Conservation (phyloP, 2,888 invertebrate species). For the Cantharis lateralis region DNA sequence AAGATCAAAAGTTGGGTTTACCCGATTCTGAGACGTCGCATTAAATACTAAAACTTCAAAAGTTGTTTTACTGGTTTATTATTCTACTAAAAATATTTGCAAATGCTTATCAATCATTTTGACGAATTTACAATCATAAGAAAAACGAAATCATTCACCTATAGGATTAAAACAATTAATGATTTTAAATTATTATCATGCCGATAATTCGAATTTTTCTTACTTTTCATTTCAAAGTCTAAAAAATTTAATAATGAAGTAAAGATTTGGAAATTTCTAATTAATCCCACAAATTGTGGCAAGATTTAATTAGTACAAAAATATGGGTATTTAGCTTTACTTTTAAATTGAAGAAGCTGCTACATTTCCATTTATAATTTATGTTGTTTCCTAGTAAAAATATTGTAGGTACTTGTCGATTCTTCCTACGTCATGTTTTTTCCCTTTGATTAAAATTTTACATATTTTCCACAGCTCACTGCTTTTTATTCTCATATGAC, state of each 20-base stretch:
- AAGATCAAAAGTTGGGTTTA: slow-evolving; percentile 19
- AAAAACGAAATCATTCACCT: not conserved
- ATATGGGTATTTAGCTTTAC: too few relatives aligned
- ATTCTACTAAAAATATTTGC: not conserved
- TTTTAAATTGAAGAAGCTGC: too few relatives aligned
- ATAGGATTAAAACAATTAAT: not conserved
- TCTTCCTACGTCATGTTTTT: too few relatives aligned
- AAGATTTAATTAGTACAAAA: not conserved
- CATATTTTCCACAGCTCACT: too few relatives aligned
- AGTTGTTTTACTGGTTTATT: slow-evolving; percentile 3
- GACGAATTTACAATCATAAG: not conserved
- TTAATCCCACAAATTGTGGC: not conserved
- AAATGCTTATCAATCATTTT: not conserved
- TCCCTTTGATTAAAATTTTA: too few relatives aligned
- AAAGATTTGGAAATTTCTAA: not conserved
- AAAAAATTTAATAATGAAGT: not conserved
- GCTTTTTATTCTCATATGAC: too few relatives aligned
- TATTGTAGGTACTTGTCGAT: too few relatives aligned
- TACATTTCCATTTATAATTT: too few relatives aligned
- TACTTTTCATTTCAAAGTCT: not conserved
- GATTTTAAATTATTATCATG: not conserved
- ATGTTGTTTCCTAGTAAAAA: too few relatives aligned
- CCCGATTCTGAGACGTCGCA: slow-evolving; percentile 25
- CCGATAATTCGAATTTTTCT: not conserved
- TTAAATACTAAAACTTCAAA: slow-evolving; percentile 11